Percentiles rank a stretch among this genome's conserved stretches.
Conservation (phyloP, 2,797 vertebrate species). For the Cyprinodon diabolis region DNA sequence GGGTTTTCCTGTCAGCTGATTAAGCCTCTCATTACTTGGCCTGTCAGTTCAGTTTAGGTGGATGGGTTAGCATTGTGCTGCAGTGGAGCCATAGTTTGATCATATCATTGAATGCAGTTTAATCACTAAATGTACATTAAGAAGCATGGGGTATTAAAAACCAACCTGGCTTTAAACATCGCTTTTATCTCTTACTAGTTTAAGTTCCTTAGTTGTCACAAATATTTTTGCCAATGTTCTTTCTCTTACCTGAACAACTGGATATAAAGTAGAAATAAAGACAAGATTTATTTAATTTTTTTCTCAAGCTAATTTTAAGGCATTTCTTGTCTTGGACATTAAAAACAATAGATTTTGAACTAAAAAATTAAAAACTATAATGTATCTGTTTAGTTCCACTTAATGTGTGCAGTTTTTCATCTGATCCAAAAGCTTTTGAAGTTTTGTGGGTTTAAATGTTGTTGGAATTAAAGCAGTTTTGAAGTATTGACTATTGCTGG, state of each 20-base stretch:
- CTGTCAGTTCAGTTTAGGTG: neutral
- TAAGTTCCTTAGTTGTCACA: no score
- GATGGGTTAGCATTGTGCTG: neutral
- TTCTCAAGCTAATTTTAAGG: neutral
- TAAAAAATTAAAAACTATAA: no score
- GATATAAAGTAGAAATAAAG: neutral
- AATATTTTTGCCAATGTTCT: neutral
- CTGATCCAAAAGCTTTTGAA: neutral
- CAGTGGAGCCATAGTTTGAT: neutral
- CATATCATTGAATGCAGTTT: neutral
- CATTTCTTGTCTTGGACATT: neutral
- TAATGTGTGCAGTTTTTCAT: no score
- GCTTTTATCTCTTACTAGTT: no score
- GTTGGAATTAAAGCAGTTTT: neutral
- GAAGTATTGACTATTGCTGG: constrained; percentile 3
- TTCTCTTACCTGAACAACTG: neutral
- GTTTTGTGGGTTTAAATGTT: neutral
- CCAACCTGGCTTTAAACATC: no score
- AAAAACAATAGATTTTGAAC: no score
- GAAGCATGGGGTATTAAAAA: neutral
- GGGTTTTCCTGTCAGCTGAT: neutral
- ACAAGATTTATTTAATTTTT: neutral
- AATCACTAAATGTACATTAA: neutral
- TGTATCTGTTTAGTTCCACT: no score
- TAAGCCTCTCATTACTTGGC: neutral